Percentiles rank a stretch among this genome's conserved stretches.
Conservation (phyloP, 2,888 invertebrate species). For the Anthrax anthrax region DNA sequence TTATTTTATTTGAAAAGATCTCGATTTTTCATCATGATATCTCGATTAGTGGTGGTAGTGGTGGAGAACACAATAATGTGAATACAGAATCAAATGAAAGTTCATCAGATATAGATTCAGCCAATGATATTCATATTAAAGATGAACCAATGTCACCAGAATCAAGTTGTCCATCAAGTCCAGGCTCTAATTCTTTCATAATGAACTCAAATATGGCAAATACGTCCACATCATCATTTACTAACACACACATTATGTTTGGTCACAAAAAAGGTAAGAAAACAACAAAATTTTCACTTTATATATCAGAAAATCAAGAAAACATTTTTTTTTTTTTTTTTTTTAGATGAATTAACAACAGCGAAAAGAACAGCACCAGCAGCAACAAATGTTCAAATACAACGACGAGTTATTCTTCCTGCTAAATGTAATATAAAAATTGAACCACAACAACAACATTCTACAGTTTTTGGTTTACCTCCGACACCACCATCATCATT, state of each 20-base stretch:
- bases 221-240: constrained; percentile 36
- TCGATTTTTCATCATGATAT: too few species aligned
- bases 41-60: too few species aligned
- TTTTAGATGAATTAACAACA: too few species aligned
- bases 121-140: constrained; percentile 43
- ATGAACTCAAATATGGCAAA: constrained; percentile 28
- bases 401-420: constrained; percentile 35
- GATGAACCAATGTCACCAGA: constrained; percentile 64
- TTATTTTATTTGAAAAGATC: too few species aligned
- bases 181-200: constrained; percentile 25
- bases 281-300: constrained; percentile 40
- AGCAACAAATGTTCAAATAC: constrained; percentile 4
- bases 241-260: constrained; percentile 45
- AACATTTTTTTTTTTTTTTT: too few species aligned
- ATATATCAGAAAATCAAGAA: constrained; percentile 30
- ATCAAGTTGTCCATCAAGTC: constrained; percentile 57
- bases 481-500: constrained; percentile 81
- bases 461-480: constrained; percentile 46
- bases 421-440: constrained; percentile 59
- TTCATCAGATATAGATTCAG: constrained; percentile 33
- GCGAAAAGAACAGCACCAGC: constrained; percentile 15
- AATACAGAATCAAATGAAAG: too few species aligned
- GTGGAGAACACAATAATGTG: too few species aligned
- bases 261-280: constrained; percentile 47
- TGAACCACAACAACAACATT: constrained; percentile 33